Base-by-base conservation (phyloP, 2,888 invertebrate genomes). In the Monochamus alternatus region DNA sequence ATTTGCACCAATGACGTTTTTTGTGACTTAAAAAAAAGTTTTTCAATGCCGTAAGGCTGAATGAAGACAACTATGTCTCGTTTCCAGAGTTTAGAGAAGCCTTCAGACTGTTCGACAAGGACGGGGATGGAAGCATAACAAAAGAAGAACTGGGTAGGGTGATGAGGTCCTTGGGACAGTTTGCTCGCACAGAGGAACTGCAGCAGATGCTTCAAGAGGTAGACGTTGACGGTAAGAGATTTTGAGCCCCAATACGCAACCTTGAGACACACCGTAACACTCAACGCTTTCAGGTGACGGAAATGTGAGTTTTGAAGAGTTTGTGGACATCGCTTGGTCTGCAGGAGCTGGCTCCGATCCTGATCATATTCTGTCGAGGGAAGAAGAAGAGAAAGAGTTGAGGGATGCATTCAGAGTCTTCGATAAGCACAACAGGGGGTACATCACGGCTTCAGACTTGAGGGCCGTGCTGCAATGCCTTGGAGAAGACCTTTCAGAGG, bases 351-450 rank as follows among this genome's bases (percentile, higher is more conserved):
- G 85, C 3, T 74, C 83, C 8, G 87, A 87, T 69, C 85, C 87
- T 1, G 86, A 88, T 62, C 88, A 88, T 31, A 82, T 87, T 30
- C 91, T 94, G 7, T 95, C 95, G 69, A 93, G 95, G 86, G 95
- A 95, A 85, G 95, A 96, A 85, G 96, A 96, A 87, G 95, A 96
- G 85, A 92, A 95, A 74, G 96, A 96, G 84, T 89, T 96, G 9
- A 90, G 96, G 31, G 97, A 97, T 86, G 96, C 96, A 7, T 96
- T 97, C 89, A 91, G 96, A 79, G 96, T 96, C 22, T 97, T 97
- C 86, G 97, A 97, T 88, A 97, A 97, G 85, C 96, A 96, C 86
- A 96, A 96, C 89, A 92, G 96, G n/a, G 96, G 97, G 0, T 97
- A 96, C 87, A 97, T 97, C 84, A 96, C 96, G 68, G 96, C 96